phyloP scores from a whole-genome alignment of 1,140 invertebrate species.

The Globodera ellingtonae region DNA sequence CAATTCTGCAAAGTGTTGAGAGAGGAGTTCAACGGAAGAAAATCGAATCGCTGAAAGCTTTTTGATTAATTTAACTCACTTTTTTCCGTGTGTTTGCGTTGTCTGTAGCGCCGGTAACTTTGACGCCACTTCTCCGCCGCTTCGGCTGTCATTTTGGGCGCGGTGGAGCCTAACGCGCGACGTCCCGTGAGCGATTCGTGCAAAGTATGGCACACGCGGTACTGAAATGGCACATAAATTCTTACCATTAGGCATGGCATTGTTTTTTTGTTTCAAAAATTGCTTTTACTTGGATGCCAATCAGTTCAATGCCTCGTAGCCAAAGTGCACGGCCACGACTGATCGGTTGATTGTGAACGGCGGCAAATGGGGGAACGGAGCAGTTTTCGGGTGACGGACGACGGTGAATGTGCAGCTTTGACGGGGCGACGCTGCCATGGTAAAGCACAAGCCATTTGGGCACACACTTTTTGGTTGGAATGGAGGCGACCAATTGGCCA shows the following conservation, averaged over 20 bases:
- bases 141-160: conserved; percentile 61
- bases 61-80: conserved; percentile 17
- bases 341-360: background rate
- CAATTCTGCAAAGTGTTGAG: background rate
- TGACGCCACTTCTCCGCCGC: conserved; percentile 61
- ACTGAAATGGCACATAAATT: conserved; percentile 41
- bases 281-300: conserved; percentile 60
- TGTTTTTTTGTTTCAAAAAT: background rate
- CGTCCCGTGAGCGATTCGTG: conserved; percentile 34
- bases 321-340: conserved; percentile 49
- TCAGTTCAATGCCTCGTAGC: conserved; percentile 57
- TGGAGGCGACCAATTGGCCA: conserved; percentile 76
- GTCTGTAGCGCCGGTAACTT: conserved; percentile 59
- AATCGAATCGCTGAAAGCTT: too few species aligned
- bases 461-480: conserved; percentile 85
- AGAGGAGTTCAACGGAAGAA: background rate
- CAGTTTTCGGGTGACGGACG: background rate
- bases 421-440: conserved; percentile 41
- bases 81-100: conserved; percentile 56
- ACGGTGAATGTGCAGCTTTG: conserved; percentile 23
- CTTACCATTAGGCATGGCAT: too few species aligned
- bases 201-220: conserved; percentile 48
- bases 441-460: conserved; percentile 73
- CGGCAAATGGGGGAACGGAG: too few species aligned
- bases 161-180: conserved; percentile 49